These are phyloP conservation scores for Scomberomorus guttatus DNA, from an alignment of 2,797 vertebrate species.

Conservation along the genomic window DNA sequence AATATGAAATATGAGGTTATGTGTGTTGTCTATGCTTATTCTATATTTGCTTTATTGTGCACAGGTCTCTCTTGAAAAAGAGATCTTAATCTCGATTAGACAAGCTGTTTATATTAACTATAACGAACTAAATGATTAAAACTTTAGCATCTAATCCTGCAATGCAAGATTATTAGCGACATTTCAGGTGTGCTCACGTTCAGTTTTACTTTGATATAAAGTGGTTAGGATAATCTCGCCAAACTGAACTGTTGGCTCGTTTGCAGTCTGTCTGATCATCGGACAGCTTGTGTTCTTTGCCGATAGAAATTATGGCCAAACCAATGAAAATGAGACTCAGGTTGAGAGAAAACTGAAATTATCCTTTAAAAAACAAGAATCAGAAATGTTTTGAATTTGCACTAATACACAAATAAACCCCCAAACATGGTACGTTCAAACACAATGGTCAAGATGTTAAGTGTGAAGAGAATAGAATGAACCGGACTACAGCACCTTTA, in stretches of 20 bases:
- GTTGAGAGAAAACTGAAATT: neutral
- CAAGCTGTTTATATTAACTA: conserved; percentile 6
- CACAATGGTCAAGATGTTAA: no score
- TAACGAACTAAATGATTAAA: neutral
- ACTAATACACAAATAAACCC: no score
- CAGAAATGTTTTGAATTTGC: no score
- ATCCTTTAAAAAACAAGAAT: neutral
- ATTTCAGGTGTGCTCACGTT: neutral
- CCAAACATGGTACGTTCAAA: no score
- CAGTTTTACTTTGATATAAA: neutral
- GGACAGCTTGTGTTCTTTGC: neutral
- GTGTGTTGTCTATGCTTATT: neutral
- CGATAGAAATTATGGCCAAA: neutral
- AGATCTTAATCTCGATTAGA: neutral
- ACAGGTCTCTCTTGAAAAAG: neutral
- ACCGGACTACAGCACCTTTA: conserved; percentile 86
- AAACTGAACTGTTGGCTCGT: neutral
- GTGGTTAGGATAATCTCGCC: neutral
- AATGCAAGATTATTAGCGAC: neutral
- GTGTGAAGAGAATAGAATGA: neutral
- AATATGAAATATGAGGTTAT: neutral
- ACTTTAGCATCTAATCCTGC: neutral
- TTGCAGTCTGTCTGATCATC: neutral
- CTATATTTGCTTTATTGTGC: neutral
- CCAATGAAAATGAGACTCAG: neutral